phyloP scores from a whole-genome alignment of 53 echinoderm and acorn worm species.

The Arbacia lixula region DNA sequence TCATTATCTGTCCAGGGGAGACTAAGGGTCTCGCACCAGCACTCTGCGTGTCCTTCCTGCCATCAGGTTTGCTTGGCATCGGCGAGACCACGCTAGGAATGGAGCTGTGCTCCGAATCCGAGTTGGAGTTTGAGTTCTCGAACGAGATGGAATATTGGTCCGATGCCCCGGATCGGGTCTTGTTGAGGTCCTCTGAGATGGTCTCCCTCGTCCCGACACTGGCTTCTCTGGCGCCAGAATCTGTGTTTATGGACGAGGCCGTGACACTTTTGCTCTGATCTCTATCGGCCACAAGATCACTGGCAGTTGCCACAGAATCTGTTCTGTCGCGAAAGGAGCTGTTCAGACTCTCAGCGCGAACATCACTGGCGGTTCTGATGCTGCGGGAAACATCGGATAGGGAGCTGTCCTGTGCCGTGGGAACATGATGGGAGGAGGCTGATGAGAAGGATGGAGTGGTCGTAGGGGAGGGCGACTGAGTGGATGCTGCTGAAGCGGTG shows the following conservation, averaged over 20 bases:
- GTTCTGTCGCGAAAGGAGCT: not conserved
- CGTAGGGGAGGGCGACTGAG: conserved; percentile 30
- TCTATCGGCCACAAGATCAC: conserved; percentile 26
- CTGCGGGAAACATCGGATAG: conserved; percentile 18
- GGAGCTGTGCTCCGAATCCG: not conserved
- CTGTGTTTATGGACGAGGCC: conserved; percentile 82
- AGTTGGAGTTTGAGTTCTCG: conserved; percentile 56
- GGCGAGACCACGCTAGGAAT: conserved; percentile 30
- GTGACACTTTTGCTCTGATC: conserved; percentile 46
- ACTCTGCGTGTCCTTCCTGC: not conserved
- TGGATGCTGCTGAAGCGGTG: conserved; percentile 47
- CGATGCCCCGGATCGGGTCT: conserved; percentile 4
- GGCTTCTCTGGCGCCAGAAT: conserved; percentile 60
- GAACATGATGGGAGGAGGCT: conserved; percentile 12
- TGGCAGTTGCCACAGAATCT: conserved; percentile 48
- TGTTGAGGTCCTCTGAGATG: conserved; percentile 77
- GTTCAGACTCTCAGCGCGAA: conserved; percentile 21
- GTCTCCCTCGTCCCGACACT: conserved; percentile 46
- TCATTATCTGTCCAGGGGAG: not conserved
- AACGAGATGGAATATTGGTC: conserved; percentile 67
- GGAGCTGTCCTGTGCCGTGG: conserved; percentile 40
- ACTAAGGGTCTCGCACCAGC: not conserved
- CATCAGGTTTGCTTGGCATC: conserved; percentile 25
- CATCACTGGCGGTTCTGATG: conserved; percentile 63
- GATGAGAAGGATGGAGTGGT: conserved; percentile 9